Percentiles rank a stretch among this genome's conserved stretches.
Evolutionary conservation across 2,888 invertebrate genomes (phyloP).

Genomic region (Aphelenchoides bicaudatus): DNA sequence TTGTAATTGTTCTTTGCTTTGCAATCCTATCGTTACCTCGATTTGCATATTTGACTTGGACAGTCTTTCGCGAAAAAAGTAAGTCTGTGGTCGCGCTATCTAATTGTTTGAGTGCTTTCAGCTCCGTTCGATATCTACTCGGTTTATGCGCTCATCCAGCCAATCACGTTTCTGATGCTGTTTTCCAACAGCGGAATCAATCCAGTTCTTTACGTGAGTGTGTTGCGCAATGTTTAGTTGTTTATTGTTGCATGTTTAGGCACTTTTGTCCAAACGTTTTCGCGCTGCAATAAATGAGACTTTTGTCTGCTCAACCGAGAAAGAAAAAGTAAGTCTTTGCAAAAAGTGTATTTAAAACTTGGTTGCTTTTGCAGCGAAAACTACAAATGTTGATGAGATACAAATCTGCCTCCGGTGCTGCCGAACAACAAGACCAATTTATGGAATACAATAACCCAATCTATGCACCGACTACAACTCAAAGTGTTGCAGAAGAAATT

Average conservation of each 20-base stretch:
- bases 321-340: slow-evolving; percentile 29
- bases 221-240: no score
- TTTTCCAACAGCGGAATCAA: slow-evolving; percentile 87
- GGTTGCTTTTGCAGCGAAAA: slow-evolving; percentile 2
- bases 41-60: slow-evolving; percentile 69
- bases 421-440: not conserved
- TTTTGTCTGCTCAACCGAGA: slow-evolving; percentile 65
- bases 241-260: no score
- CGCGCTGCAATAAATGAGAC: slow-evolving; percentile 80
- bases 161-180: slow-evolving; percentile 78
- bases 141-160: slow-evolving; percentile 63
- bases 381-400: not conserved
- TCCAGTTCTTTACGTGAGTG: slow-evolving; percentile 81
- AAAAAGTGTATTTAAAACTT: not conserved
- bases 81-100: no score
- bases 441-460: not conserved
- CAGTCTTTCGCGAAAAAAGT: slow-evolving; percentile 54
- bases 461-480: no score
- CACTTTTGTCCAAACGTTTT: slow-evolving; percentile 78
- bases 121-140: no score
- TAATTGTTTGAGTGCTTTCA: slow-evolving; percentile 28
- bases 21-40: slow-evolving; percentile 83
- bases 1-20: slow-evolving; percentile 81
- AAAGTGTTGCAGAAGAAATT: slow-evolving; percentile 6
- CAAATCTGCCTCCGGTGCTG: not conserved